A percentile compares a stretch with the other conserved stretches of the same genome.
phyloP scores from a whole-genome alignment of 2,888 invertebrate genomes.

The Chrysina gloriosa region DNA sequence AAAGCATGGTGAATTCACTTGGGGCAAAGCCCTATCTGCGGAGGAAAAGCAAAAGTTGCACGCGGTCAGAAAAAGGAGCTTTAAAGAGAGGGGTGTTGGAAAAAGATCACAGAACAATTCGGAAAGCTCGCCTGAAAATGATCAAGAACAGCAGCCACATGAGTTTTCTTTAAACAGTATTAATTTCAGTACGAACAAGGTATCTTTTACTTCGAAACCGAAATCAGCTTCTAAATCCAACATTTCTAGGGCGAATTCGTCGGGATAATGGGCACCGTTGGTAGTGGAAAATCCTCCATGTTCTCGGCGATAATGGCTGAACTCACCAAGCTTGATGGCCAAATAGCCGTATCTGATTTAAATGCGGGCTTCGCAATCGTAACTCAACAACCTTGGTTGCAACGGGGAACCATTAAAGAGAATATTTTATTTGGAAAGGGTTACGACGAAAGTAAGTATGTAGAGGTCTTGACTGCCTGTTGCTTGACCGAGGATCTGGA shows the following conservation, averaged over 20 bases:
- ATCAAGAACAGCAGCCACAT: constrained; percentile 35
- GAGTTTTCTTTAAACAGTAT: constrained; percentile 63
- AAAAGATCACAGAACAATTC: constrained; percentile 58
- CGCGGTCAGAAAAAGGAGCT: constrained; percentile 55
- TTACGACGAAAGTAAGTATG: constrained; percentile 84
- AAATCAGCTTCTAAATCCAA: background rate
- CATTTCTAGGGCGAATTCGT: constrained; percentile 77
- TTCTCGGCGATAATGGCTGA: constrained; percentile 88
- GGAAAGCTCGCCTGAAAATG: constrained; percentile 43
- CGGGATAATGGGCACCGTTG: constrained; percentile 90
- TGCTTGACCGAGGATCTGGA: constrained; percentile 60
- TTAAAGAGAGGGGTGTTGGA: constrained; percentile 68
- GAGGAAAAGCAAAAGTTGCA: constrained; percentile 59
- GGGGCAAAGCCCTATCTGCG: constrained; percentile 66
- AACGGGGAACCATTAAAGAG: constrained; percentile 88
- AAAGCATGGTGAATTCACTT: constrained; percentile 72
- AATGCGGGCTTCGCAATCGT: constrained; percentile 82
- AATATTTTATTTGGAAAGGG: constrained; percentile 94
- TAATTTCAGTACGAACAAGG: constrained; percentile 64
- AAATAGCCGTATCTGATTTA: constrained; percentile 75
- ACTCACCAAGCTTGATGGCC: constrained; percentile 77
- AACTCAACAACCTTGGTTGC: constrained; percentile 92
- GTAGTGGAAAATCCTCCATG: constrained; percentile 91
- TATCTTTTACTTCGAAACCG: constrained; percentile 49
- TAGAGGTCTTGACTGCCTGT: constrained; percentile 84